Percentiles rank a stretch among this genome's conserved stretches.
These are phyloP conservation scores for Seriola aureovittata DNA, from an alignment of 2,113 vertebrate species.

Conservation along the genomic window DNA sequence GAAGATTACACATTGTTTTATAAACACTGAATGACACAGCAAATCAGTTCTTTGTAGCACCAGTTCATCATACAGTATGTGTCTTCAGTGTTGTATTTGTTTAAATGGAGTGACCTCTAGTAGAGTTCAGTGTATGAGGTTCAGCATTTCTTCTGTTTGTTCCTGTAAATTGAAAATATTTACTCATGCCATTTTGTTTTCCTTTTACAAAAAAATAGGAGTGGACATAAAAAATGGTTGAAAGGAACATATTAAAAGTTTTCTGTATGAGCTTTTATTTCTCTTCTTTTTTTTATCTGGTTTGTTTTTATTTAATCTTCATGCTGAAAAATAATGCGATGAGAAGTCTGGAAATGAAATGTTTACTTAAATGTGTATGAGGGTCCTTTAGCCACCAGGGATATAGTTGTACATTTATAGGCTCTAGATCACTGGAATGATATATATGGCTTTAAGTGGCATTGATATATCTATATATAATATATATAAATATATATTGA, in stretches of 20 bases:
- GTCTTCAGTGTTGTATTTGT: slow-evolving; percentile 24
- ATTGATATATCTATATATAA: slow-evolving; percentile 80
- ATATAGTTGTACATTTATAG: slow-evolving; percentile 85
- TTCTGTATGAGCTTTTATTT: slow-evolving; percentile 35
- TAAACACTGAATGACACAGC: slow-evolving; percentile 50
- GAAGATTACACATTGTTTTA: slow-evolving; percentile 57
- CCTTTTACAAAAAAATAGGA: slow-evolving; percentile 15
- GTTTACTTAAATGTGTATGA: slow-evolving; percentile 81
- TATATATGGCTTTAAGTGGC: slow-evolving; percentile 85
- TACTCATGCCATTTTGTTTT: neutral
- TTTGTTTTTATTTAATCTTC: slow-evolving; percentile 52
- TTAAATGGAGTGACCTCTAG: slow-evolving; percentile 38
- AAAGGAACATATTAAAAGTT: slow-evolving; percentile 16
- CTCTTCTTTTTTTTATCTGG: neutral
- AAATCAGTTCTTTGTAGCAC: slow-evolving; percentile 41
- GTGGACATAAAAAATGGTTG: slow-evolving; percentile 14
- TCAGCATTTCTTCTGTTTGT: slow-evolving; percentile 44
- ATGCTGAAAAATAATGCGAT: slow-evolving; percentile 75
- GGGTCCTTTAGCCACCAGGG: slow-evolving; percentile 81
- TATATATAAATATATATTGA: slow-evolving; percentile 82
- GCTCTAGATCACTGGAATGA: slow-evolving; percentile 85
- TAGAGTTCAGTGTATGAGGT: slow-evolving; percentile 29
- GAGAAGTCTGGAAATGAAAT: slow-evolving; percentile 77
- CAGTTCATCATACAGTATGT: neutral
- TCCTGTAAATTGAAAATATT: slow-evolving; percentile 16